Percentiles rank a stretch among this genome's conserved stretches.
Conservation (phyloP, 2,888 invertebrate genomes). For the Alcis repandata region DNA sequence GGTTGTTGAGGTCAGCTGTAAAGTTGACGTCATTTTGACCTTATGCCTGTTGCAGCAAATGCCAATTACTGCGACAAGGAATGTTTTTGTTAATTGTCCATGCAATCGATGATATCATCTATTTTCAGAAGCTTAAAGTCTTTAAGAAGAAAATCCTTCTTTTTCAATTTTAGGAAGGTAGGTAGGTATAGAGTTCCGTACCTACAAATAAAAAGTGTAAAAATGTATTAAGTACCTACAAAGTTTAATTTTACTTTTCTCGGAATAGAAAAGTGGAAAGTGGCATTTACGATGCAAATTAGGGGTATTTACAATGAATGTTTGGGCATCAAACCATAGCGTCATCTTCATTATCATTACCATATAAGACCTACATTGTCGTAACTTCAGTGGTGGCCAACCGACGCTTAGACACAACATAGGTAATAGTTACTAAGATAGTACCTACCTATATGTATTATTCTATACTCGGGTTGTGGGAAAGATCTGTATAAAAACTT, state of each 20-base stretch:
- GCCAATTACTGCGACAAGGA: constrained; percentile 6
- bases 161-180: too few species aligned
- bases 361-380: constrained; percentile 26
- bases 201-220: too few species aligned
- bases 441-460: not conserved
- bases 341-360: constrained; percentile 19
- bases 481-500: too few species aligned
- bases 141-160: too few species aligned
- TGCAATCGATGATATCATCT: constrained; percentile 10
- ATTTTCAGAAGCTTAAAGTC: not conserved
- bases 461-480: too few species aligned
- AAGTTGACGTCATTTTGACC: constrained; percentile 41
- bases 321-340: constrained; percentile 20
- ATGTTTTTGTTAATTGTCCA: constrained; percentile 10
- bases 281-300: constrained; percentile 1
- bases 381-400: constrained; percentile 7
- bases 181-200: too few species aligned
- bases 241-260: not conserved
- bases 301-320: constrained; percentile 14
- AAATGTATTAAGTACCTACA: too few species aligned
- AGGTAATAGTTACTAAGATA: not conserved
- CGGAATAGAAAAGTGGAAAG: constrained; percentile 8
- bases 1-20: constrained; percentile 39
- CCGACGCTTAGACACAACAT: not conserved
- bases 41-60: constrained; percentile 20